Evolutionary conservation across 2,888 invertebrate species (phyloP).

Genomic region (Automeris io): DNA sequence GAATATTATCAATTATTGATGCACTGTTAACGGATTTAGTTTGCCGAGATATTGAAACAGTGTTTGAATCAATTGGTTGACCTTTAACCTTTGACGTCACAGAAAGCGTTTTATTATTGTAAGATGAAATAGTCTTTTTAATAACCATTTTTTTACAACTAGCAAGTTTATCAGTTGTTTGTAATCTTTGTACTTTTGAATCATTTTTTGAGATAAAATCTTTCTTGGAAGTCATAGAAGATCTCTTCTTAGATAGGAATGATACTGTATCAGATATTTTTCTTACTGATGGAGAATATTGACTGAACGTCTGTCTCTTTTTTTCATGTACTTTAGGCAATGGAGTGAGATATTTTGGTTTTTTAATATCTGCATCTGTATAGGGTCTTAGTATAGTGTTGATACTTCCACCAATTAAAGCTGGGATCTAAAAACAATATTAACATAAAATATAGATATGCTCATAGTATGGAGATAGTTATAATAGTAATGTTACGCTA

Average conservation of each 20-base stretch:
- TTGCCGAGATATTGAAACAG: slow-evolving; percentile 1
- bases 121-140: background rate
- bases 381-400: background rate
- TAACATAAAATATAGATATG: no score
- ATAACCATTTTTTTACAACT: background rate
- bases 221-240: background rate
- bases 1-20: slow-evolving; percentile 18
- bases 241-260: background rate
- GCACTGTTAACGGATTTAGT: slow-evolving; percentile 10
- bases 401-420: background rate
- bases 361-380: background rate
- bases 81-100: background rate
- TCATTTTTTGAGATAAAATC: background rate
- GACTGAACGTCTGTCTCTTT: background rate
- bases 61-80: background rate
- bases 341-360: background rate
- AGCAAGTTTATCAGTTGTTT: background rate
- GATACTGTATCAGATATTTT: slow-evolving; percentile 4
- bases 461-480: no score
- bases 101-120: slow-evolving; percentile 7
- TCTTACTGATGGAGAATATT: background rate
- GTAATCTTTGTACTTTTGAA: background rate
- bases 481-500: no score
- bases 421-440: no score
- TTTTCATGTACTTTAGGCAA: background rate